Evolutionary conservation across 2,113 vertebrate genomes (phyloP).

Genomic region (Colinus virginianus): DNA sequence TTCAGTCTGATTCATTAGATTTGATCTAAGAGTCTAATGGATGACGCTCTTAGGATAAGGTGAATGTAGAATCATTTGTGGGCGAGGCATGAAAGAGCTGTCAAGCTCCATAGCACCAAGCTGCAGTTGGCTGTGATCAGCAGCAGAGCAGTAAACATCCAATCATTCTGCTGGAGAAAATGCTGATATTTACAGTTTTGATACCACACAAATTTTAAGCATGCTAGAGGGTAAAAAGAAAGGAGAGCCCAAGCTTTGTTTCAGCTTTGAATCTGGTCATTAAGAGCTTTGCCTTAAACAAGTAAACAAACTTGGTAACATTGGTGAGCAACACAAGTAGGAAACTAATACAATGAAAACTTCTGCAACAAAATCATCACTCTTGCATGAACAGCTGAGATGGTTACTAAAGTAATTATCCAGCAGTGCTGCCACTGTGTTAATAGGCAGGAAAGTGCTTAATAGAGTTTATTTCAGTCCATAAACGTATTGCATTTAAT

Average conservation of each 20-base stretch:
- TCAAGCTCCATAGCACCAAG: not conserved
- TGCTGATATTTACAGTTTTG: not conserved
- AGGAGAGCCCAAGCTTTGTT: not conserved
- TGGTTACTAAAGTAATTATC: not conserved
- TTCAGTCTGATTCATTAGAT: not conserved
- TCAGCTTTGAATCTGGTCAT: not conserved
- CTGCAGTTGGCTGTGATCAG: not conserved
- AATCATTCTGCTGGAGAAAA: not conserved
- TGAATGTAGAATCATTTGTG: not conserved
- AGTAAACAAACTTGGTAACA: not conserved
- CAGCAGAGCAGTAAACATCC: not conserved
- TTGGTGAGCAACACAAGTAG: not conserved
- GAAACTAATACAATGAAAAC: not conserved
- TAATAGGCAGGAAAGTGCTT: not conserved
- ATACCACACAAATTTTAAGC: not conserved
- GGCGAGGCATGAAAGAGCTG: not conserved
- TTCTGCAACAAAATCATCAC: not conserved
- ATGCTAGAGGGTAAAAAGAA: not conserved
- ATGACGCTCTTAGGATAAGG: not conserved
- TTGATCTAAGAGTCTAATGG: not conserved
- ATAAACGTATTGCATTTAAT: conserved; percentile 21
- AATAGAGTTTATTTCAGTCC: conserved; percentile 18
- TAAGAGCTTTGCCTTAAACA: not conserved
- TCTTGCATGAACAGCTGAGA: not conserved
- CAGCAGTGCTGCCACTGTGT: not conserved